A percentile compares a stretch with the other conserved stretches of the same genome.
phyloP scores from a whole-genome alignment of 2,113 vertebrate species.

The Thamnaconus septentrionalis region DNA sequence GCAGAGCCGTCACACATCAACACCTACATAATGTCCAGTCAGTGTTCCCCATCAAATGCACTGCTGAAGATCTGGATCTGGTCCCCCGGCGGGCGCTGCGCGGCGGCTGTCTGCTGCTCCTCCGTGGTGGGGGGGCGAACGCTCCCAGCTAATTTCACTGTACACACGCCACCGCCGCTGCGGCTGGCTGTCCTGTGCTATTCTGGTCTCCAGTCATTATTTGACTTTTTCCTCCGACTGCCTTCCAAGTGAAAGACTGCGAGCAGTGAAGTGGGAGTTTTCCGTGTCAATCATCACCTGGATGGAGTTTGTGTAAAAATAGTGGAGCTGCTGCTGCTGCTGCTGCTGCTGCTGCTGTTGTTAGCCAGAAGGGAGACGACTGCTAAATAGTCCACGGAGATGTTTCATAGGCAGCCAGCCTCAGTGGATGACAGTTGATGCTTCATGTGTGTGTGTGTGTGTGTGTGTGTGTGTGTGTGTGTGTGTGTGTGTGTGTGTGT shows the following conservation, averaged over 20 bases:
- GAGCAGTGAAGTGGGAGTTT: conserved; percentile 56
- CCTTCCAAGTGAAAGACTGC: conserved; percentile 54
- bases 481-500: no score
- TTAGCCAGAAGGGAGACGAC: conserved; percentile 57
- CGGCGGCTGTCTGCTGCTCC: conserved; percentile 10
- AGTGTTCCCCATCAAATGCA: no score
- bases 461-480: no score
- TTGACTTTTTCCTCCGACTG: conserved; percentile 48
- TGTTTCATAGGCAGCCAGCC: conserved; percentile 71
- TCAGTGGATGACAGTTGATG: conserved; percentile 66
- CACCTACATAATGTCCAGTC: no score
- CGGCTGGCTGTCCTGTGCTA: no score
- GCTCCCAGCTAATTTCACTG: no score
- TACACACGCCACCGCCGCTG: no score
- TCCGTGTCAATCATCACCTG: conserved; percentile 75
- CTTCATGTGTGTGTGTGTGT: conserved; percentile 48
- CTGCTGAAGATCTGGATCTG: no score
- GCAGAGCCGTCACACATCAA: no score
- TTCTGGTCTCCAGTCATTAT: neutral
- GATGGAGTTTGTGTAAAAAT: conserved; percentile 72
- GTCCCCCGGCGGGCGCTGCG: no score
- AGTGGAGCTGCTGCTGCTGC: conserved; percentile 49
- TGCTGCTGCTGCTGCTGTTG: conserved; percentile 39
- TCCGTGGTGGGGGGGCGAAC: no score
- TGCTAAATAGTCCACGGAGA: conserved; percentile 76